Percentiles rank a stretch among this genome's conserved stretches.
Conservation (phyloP, 2,888 invertebrate species). For the Scrobipalpa atriplicella region DNA sequence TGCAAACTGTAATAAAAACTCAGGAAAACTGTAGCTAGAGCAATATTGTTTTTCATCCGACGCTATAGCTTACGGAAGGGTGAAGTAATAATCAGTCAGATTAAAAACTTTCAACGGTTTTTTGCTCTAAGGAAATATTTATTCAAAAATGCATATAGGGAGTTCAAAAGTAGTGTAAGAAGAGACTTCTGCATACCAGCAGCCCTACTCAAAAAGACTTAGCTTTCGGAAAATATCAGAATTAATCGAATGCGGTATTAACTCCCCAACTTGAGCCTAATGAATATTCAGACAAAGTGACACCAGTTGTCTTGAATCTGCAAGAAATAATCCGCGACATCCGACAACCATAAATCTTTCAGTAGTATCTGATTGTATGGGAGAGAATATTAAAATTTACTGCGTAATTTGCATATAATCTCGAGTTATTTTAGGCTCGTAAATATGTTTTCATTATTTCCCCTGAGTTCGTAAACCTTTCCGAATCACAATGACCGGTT, state of each 20-base stretch:
- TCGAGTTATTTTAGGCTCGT: conserved; percentile 21
- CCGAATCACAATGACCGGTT: not conserved
- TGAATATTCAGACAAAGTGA: conserved; percentile 71
- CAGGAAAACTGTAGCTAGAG: conserved; percentile 35
- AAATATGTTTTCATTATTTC: conserved; percentile 19
- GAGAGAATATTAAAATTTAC: conserved; percentile 31
- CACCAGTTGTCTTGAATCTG: conserved; percentile 66
- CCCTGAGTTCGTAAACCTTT: not conserved
- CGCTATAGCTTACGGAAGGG: conserved; percentile 7
- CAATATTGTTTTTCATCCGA: conserved; percentile 22
- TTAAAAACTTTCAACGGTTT: conserved; percentile 2
- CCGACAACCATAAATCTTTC: conserved; percentile 61
- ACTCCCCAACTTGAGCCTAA: conserved; percentile 53
- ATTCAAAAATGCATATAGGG: not conserved
- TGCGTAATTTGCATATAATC: conserved; percentile 27
- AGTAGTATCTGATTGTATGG: conserved; percentile 41
- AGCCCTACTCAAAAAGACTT: conserved; percentile 7
- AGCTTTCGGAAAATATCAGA: conserved; percentile 45
- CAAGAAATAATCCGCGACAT: conserved; percentile 64
- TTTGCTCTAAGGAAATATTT: not conserved
- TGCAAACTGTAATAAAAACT: conserved; percentile 35
- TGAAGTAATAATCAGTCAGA: conserved; percentile 15
- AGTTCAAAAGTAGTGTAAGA: not conserved
- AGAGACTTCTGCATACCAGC: not conserved
- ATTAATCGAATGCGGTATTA: conserved; percentile 59